These are phyloP conservation scores for Ophioderma brevispina DNA, from an alignment of 35 echinoderm and acorn worm species.

Conservation along the genomic window DNA sequence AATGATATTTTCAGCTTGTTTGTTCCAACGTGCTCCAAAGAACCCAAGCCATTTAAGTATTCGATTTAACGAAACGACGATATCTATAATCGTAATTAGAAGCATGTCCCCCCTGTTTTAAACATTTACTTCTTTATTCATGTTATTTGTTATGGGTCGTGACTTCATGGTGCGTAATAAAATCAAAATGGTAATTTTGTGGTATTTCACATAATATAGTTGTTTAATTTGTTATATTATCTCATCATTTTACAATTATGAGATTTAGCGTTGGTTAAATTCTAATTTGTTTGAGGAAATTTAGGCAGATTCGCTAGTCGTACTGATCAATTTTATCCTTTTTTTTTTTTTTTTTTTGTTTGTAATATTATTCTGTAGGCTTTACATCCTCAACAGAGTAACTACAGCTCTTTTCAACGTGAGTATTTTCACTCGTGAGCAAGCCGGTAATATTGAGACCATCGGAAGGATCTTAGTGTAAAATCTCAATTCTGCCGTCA, in stretches of 20 bases:
- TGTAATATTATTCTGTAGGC: not conserved
- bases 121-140: not conserved
- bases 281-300: not conserved
- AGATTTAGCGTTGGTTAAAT: too few species aligned
- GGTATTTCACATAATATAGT: not conserved
- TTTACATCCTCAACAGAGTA: not conserved
- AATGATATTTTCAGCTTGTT: not conserved
- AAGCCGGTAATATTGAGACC: not conserved
- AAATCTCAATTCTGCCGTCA: not conserved
- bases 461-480: not conserved
- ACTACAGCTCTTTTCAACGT: not conserved
- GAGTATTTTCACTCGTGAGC: not conserved
- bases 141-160: not conserved
- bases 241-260: too few species aligned
- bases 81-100: not conserved
- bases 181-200: not conserved
- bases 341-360: too few species aligned
- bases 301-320: too few species aligned
- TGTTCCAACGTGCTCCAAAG: not conserved
- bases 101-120: not conserved
- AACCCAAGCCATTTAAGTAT: not conserved
- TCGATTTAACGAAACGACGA: not conserved
- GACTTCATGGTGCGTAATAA: not conserved
- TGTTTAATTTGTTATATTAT: too few species aligned
- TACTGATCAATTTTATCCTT: not conserved